phyloP scores from a whole-genome alignment of 2,888 invertebrate species.

The Operophtera brumata region DNA sequence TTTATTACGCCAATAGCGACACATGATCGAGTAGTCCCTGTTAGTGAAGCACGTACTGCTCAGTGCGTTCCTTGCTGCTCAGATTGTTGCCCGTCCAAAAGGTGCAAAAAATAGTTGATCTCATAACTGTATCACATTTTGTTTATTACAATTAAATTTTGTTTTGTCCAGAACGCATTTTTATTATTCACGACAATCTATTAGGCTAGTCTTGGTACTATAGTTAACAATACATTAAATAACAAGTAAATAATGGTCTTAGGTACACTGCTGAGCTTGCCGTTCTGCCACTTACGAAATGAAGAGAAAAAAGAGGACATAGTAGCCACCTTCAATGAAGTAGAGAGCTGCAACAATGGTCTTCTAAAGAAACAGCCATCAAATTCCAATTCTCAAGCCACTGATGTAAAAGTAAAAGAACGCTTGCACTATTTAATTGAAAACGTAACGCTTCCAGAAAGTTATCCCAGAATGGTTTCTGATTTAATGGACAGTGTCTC shows the following conservation, averaged over 20 bases:
- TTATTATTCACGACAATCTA: constrained; percentile 1
- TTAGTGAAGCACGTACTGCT: constrained; percentile 59
- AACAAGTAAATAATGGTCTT: constrained; percentile 52
- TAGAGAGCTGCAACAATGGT: constrained; percentile 18
- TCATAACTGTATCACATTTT: neutral
- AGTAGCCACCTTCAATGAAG: constrained; percentile 29
- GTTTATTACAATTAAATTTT: constrained; percentile 28
- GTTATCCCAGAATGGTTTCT: constrained; percentile 2
- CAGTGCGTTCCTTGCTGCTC: constrained; percentile 57
- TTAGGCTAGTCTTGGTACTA: neutral
- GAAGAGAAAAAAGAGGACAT: constrained; percentile 48
- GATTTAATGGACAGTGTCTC: constrained; percentile 22
- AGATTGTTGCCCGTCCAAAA: constrained; percentile 42
- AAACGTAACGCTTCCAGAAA: constrained; percentile 24
- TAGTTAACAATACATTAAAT: constrained; percentile 13
- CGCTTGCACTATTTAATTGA: constrained; percentile 30
- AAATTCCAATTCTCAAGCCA: constrained; percentile 13
- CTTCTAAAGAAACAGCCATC: neutral
- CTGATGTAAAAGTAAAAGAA: constrained; percentile 31
- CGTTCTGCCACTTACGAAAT: constrained; percentile 52
- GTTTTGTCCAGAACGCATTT: constrained; percentile 23
- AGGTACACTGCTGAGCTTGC: constrained; percentile 62
- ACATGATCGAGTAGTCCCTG: constrained; percentile 52
- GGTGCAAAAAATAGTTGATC: constrained; percentile 30
- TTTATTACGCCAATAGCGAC: constrained; percentile 63